Evolutionary conservation across 2,113 vertebrate genomes (phyloP), one percentile per base, ranked within the genome.

Genomic region (Gambusia holbrooki): DNA sequence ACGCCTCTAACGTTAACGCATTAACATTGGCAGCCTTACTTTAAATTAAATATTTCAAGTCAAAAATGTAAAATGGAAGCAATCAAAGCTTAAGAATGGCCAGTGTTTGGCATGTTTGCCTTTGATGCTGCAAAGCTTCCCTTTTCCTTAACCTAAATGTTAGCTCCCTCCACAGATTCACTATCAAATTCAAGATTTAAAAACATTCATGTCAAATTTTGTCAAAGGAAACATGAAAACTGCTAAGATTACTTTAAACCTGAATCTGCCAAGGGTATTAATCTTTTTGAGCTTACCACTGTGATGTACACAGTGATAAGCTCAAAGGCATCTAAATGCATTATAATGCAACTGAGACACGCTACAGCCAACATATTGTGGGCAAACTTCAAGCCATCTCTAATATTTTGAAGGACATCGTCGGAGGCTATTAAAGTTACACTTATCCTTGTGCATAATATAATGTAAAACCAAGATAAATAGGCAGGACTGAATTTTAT

Each of bases 401-500:
- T 45, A 73, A 13, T 58, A 48, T 77, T 45, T 48, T 33, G 65
- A 45, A 61, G 66, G 51, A 70, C 1, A 19, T 19, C 5, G 7
- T 51, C 45, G 25, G 29, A 33, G 32, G 8, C 17, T 75, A 54
- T 30, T 40, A 72, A 76, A 73, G 48, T 0, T 0, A n/a, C 27
- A 25, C 42, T 62, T 64, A 28, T 19, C 42, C 33, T 28, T 12
- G 37, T 30, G 62, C 42, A 63, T 17, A 66, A 32, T n/a, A 4
- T 69, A 61, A 22, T 67, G 6, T 42, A 73, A 71, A 73, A 25
- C 65, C 40, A 60, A 84, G 40, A 30, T 3, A 62, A 15, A 71
- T 27, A 29, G 58, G 30, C 28, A 54, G 74, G 22, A 40, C 28
- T 87, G 32, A 71, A 81, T 87, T 77, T 84, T 17, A 83, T 78